phyloP scores from a whole-genome alignment of 2,113 vertebrate genomes.

The Cyprinodon variegatus region DNA sequence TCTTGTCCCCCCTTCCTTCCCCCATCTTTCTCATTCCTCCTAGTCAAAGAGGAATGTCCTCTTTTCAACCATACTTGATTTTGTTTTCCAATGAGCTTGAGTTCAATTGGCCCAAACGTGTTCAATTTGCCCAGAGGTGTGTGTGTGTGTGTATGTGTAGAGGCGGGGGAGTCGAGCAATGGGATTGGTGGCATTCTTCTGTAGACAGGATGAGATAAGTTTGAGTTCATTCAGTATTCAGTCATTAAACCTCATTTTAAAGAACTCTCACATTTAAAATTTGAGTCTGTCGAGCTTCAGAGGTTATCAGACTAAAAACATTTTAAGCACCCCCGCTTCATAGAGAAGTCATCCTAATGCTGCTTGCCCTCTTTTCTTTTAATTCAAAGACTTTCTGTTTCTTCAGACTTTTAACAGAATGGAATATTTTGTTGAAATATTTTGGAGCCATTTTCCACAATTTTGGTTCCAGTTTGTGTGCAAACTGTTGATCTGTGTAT shows the following conservation, averaged over 20 bases:
- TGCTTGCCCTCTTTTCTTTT: constrained; percentile 18
- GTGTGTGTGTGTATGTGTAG: constrained; percentile 14
- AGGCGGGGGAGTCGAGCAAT: background rate
- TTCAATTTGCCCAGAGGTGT: background rate
- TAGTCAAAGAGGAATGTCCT: constrained; percentile 37
- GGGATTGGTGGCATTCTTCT: constrained; percentile 32
- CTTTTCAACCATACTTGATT: constrained; percentile 19
- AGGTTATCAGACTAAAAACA: constrained; percentile 63
- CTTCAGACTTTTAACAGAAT: constrained; percentile 8
- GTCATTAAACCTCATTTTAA: constrained; percentile 53
- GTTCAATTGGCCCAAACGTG: constrained; percentile 25
- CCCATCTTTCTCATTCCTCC: constrained; percentile 31
- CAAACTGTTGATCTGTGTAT: background rate
- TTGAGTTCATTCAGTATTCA: constrained; percentile 47
- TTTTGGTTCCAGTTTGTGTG: background rate
- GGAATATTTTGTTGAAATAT: background rate
- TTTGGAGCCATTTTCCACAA: constrained; percentile 12
- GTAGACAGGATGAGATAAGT: constrained; percentile 16
- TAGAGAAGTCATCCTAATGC: constrained; percentile 52
- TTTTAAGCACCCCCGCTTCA: constrained; percentile 39
- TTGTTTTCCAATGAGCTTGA: constrained; percentile 21
- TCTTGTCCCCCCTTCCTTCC: constrained; percentile 23
- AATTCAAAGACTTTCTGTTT: constrained; percentile 35
- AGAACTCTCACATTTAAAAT: constrained; percentile 57
- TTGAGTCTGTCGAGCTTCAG: constrained; percentile 50